These are phyloP conservation scores for Zonotrichia albicollis DNA, from an alignment of 2,797 vertebrate genomes.

Conservation along the genomic window DNA sequence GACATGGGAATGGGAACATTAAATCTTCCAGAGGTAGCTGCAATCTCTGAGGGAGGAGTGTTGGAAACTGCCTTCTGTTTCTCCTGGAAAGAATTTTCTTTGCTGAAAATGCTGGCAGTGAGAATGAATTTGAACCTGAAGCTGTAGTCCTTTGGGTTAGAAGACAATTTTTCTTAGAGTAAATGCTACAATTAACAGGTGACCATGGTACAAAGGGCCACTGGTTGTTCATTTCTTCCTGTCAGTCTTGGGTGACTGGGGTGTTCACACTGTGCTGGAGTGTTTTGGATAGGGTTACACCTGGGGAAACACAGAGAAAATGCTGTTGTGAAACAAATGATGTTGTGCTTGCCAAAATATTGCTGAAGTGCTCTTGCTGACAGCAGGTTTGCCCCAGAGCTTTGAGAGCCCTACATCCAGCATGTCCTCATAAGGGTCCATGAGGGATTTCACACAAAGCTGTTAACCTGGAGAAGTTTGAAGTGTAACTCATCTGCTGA, in stretches of 20 bases:
- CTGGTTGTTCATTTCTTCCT: background rate
- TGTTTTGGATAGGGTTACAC: background rate
- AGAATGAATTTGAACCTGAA: background rate
- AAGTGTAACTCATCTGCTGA: background rate
- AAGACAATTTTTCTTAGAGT: background rate
- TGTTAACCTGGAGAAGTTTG: background rate
- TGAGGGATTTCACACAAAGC: background rate
- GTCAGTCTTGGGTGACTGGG: background rate
- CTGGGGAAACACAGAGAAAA: background rate
- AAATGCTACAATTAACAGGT: background rate
- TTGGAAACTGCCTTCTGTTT: background rate
- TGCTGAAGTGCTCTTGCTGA: background rate
- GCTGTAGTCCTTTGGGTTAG: background rate
- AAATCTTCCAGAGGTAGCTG: background rate
- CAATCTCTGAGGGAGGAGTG: background rate
- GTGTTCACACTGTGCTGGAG: background rate
- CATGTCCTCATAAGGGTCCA: background rate
- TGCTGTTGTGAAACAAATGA: background rate
- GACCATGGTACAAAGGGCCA: fast-evolving
- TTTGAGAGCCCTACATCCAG: background rate
- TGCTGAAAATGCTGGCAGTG: background rate
- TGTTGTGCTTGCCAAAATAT: background rate
- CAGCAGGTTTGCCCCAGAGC: background rate
- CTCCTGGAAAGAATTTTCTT: background rate
- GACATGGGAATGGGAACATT: background rate